Conservation (phyloP, 2,888 invertebrate genomes). For the Scaptomyza cyrtandrae region DNA sequence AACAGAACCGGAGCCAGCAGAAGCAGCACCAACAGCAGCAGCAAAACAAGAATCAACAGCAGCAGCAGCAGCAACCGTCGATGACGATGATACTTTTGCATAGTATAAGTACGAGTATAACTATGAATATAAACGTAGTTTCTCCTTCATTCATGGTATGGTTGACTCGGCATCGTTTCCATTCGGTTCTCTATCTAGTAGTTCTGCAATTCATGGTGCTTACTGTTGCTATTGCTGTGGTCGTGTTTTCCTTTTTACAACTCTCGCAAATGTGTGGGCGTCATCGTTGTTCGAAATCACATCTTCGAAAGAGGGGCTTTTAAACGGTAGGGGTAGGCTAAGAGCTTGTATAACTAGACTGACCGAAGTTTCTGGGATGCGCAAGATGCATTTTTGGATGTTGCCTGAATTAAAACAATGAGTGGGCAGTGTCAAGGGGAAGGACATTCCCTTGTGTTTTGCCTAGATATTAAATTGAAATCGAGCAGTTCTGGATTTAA, state of each 20-base stretch:
- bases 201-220: slow-evolving; percentile 62
- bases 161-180: slow-evolving; percentile 15
- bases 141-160: slow-evolving; percentile 76
- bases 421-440: neutral
- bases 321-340: slow-evolving; percentile 21
- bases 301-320: slow-evolving; percentile 48
- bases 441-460: neutral
- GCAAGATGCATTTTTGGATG: slow-evolving; percentile 6
- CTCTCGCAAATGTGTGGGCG: slow-evolving; percentile 66
- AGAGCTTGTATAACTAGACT: slow-evolving; percentile 42
- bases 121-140: slow-evolving; percentile 48
- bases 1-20: slow-evolving; percentile 17
- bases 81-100: slow-evolving; percentile 68
- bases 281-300: slow-evolving; percentile 64
- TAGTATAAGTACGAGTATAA: slow-evolving; percentile 53
- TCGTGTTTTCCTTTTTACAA: slow-evolving; percentile 41
- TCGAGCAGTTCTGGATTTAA: neutral
- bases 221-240: slow-evolving; percentile 23
- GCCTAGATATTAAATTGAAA: neutral
- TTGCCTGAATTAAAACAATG: slow-evolving; percentile 1
- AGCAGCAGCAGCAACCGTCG: slow-evolving; percentile 24
- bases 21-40: slow-evolving; percentile 8
- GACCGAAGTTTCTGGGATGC: neutral
- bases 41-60: slow-evolving; percentile 2
- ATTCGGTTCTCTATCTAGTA: slow-evolving; percentile 12